These are phyloP conservation scores for Agrotis segetum DNA, from an alignment of 2,888 invertebrate species.

Conservation along the genomic window DNA sequence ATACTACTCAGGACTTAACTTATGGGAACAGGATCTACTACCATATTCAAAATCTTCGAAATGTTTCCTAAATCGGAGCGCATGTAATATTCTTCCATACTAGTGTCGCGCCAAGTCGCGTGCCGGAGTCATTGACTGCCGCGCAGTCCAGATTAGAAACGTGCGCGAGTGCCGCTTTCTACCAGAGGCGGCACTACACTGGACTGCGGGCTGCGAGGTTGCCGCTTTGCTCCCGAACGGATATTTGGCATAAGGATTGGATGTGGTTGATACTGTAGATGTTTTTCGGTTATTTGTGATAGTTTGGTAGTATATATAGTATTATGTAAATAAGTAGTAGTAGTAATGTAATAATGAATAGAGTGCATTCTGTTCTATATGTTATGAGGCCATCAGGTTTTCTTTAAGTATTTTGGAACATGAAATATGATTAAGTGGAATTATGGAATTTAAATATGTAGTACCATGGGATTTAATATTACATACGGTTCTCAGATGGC, in stretches of 20 bases:
- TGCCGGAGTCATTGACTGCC: slow-evolving; percentile 88
- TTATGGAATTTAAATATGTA: neutral
- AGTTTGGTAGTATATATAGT: neutral
- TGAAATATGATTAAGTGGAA: neutral
- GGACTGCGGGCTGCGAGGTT: slow-evolving; percentile 79
- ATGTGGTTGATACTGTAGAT: slow-evolving; percentile 6
- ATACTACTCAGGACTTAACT: too few relatives aligned
- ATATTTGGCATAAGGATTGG: slow-evolving; percentile 54
- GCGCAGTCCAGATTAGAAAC: slow-evolving; percentile 88
- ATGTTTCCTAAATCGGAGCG: slow-evolving; percentile 16
- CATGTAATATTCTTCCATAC: slow-evolving; percentile 49
- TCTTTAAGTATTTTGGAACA: neutral
- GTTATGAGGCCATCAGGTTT: neutral
- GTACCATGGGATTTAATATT: too few relatives aligned
- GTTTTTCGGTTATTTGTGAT: slow-evolving; percentile 16
- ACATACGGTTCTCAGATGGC: too few relatives aligned
- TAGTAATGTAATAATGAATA: too few relatives aligned
- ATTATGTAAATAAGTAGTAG: neutral
- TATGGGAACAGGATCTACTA: too few relatives aligned
- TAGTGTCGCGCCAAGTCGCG: slow-evolving; percentile 67
- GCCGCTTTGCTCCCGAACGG: slow-evolving; percentile 74
- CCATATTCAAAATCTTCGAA: slow-evolving; percentile 9
- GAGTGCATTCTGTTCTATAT: neutral
- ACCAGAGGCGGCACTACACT: slow-evolving; percentile 82
- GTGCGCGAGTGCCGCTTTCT: slow-evolving; percentile 88